phyloP scores from a whole-genome alignment of 2,888 invertebrate genomes.

The Lymantria dispar region DNA sequence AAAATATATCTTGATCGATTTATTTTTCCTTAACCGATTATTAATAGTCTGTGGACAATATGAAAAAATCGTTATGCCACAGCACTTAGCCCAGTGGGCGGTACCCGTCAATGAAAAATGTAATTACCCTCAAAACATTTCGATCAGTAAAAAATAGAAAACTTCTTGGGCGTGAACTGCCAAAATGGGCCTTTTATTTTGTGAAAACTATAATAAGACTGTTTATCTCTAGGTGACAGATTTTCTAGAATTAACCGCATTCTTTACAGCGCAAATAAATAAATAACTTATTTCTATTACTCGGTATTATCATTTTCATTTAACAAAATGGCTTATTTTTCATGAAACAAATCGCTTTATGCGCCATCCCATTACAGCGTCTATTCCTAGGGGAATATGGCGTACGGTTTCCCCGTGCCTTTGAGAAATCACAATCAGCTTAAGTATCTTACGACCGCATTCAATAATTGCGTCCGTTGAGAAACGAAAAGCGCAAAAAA shows the following conservation, averaged over 20 bases:
- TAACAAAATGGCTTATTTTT: conserved; percentile 15
- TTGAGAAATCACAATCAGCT: conserved; percentile 41
- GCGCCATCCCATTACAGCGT: conserved; percentile 44
- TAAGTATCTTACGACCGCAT: conserved; percentile 17
- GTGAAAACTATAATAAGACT: no score
- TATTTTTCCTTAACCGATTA: no score
- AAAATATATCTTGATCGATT: no score
- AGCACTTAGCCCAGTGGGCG: no score
- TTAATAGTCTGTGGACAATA: no score
- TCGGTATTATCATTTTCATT: not conserved
- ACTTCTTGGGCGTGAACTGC: no score
- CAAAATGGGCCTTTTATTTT: no score
- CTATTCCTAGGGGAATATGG: conserved; percentile 34
- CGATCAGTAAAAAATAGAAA: no score
- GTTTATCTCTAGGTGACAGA: not conserved
- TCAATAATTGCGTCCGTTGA: conserved; percentile 6
- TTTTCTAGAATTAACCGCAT: not conserved
- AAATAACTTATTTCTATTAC: not conserved
- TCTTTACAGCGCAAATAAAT: not conserved
- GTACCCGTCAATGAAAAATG: no score
- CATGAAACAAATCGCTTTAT: conserved; percentile 55
- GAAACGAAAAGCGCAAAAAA: not conserved
- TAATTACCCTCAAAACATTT: no score
- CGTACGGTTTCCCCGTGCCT: conserved; percentile 12
- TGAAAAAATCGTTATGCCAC: no score